Evolutionary conservation across 37 sponge, comb jelly and placozoan genomes (phyloP).

Genomic region (Haliclona indistincta): DNA sequence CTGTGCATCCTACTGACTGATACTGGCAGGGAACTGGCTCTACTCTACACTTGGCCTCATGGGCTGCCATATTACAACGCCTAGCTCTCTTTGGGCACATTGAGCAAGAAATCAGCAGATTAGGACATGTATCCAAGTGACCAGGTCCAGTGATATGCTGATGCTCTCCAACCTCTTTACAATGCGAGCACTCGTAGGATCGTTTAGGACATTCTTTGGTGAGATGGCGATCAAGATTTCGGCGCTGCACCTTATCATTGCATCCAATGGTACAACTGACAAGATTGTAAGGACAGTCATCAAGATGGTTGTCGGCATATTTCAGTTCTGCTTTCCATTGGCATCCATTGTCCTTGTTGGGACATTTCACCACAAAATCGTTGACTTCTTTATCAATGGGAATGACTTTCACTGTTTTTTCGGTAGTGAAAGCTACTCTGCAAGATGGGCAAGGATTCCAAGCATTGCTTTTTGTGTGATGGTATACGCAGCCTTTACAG

Average conservation of each 20-base stretch:
- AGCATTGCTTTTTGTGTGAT: too few species aligned
- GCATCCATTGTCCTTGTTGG: background rate
- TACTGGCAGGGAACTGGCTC: too few species aligned
- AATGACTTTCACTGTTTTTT: too few species aligned
- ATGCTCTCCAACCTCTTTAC: background rate
- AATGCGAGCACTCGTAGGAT: background rate
- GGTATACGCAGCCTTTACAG: too few species aligned
- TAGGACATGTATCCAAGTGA: background rate
- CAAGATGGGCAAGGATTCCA: too few species aligned
- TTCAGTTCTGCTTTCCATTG: background rate
- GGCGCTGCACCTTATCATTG: too few species aligned
- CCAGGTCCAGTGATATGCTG: background rate
- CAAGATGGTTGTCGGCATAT: background rate
- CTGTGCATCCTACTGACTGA: too few species aligned
- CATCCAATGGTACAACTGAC: too few species aligned
- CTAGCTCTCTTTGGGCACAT: background rate
- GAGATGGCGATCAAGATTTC: background rate
- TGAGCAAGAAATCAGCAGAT: background rate
- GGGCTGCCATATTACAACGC: background rate
- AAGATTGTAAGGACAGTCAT: too few species aligned
- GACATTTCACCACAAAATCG: background rate
- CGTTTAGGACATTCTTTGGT: background rate
- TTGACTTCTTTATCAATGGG: too few species aligned
- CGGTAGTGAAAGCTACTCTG: too few species aligned
- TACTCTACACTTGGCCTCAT: background rate